Base-by-base conservation (phyloP, 2,888 invertebrate species). In the Aricia artaxerxes region DNA sequence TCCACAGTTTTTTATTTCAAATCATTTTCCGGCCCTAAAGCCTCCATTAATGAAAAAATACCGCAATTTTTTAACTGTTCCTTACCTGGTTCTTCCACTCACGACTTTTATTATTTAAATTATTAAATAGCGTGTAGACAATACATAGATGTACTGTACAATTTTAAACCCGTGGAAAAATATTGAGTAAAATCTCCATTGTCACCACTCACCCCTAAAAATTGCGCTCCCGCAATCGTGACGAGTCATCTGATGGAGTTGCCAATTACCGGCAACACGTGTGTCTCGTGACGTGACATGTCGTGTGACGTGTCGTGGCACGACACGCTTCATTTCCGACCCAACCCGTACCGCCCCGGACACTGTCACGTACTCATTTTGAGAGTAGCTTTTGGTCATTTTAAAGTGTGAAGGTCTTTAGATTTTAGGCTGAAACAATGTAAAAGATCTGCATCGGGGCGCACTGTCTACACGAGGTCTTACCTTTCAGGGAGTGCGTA, bases 291-390 rank as follows among this genome's bases (percentile, higher is more conserved):
- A 44, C 75, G 1, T 13, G 13, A 13, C 49, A 16, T 31, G 24
- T 24, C 24, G 24, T 24, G 53, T 76, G 24, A 44, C 75, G 1
- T 13, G 13, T 6, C 49, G 6, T 31, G 13, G 38, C 40, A 13
- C 49, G 57, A 49, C 76, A 76, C 57, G 76, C 57, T 76, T 76
- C 57, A 76, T 76, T 76, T 76, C 76, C 76, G 76, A 53, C 49
- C 76, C 16, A 3, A 49, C 35, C 35, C 76, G 11, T 31, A 9
- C 35, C 49, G 31, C 13, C 16, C 76, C 76, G 57, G 76, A 76
- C 49, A 76, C 76, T 53, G 24, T 57, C 76, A 57, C 31, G 53
- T 16, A 57, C 53, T 11, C 13, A 31, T 6, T 75, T 75, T 9
- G 4, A 1, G 44, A 44, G 24, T 24, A 35, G 16, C 64, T 24